These are phyloP conservation scores for Otus sunia DNA, from an alignment of 2,113 vertebrate genomes.

Conservation along the genomic window DNA sequence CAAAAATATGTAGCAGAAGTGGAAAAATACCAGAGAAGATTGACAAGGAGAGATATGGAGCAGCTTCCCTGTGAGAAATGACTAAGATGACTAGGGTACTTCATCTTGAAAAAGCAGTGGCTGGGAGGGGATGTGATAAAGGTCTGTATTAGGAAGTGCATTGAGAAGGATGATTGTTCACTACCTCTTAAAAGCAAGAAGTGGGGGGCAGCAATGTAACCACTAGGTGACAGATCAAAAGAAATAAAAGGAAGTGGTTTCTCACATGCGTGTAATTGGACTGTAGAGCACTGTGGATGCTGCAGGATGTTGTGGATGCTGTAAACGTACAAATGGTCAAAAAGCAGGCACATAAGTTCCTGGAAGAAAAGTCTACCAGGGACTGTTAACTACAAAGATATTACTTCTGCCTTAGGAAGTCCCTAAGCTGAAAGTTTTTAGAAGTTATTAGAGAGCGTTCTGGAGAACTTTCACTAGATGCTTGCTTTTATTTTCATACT, in stretches of 20 bases:
- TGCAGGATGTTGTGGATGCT: constrained; percentile 1
- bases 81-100: neutral
- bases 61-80: neutral
- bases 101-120: neutral
- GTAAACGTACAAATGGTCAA: neutral
- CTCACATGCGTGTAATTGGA: neutral
- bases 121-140: neutral
- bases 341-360: neutral
- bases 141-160: constrained; percentile 11
- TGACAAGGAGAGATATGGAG: neutral
- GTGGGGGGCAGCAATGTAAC: neutral
- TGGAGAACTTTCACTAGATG: neutral
- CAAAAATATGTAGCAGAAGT: neutral
- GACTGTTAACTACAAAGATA: neutral
- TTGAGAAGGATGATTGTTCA: neutral
- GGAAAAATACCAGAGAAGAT: neutral
- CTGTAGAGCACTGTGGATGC: neutral
- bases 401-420: neutral
- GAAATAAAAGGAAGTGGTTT: constrained; percentile 53
- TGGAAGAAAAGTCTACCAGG: neutral
- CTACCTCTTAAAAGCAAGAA: constrained; percentile 28
- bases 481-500: neutral
- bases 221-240: constrained; percentile 49
- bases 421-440: neutral
- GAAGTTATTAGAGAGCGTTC: neutral